Percentiles rank a stretch among this genome's conserved stretches.
phyloP scores from a whole-genome alignment of 2,797 vertebrate genomes.

The Peromyscus melanophrys region DNA sequence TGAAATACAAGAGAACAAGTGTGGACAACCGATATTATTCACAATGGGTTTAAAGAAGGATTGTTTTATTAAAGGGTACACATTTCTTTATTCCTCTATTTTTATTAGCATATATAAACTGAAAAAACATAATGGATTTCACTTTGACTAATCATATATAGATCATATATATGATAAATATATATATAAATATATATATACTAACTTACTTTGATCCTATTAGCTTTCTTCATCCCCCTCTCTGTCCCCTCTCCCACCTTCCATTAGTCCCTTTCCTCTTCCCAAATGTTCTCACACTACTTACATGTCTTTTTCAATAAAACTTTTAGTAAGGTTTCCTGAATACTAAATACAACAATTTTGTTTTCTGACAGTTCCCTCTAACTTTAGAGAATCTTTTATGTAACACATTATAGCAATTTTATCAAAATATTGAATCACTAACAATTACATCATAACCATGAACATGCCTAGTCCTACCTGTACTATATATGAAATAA shows the following conservation, averaged over 20 bases:
- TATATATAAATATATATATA: too few relatives aligned
- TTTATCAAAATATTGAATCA: conserved; percentile 60
- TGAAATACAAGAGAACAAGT: not conserved
- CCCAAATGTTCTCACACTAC: not conserved
- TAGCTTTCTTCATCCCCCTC: too few relatives aligned
- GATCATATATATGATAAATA: too few relatives aligned
- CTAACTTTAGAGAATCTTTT: conserved; percentile 47
- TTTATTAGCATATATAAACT: not conserved
- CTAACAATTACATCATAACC: conserved; percentile 24
- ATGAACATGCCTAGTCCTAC: not conserved
- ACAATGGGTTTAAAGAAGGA: not conserved
- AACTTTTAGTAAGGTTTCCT: conserved; percentile 21
- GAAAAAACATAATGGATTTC: not conserved
- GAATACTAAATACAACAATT: conserved; percentile 1
- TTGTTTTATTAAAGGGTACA: not conserved
- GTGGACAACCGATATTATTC: not conserved
- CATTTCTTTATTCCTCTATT: not conserved
- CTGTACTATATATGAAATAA: not conserved
- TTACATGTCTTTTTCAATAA: not conserved
- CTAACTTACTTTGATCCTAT: not conserved
- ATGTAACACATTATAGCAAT: conserved; percentile 21
- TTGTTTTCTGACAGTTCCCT: conserved; percentile 42
- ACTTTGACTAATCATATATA: not conserved
- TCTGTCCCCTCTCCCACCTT: too few relatives aligned
- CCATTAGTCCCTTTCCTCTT: not conserved